These are phyloP conservation scores for Pegea sp. DNA, from an alignment of 23 tunicate genomes.

Conservation along the genomic window DNA sequence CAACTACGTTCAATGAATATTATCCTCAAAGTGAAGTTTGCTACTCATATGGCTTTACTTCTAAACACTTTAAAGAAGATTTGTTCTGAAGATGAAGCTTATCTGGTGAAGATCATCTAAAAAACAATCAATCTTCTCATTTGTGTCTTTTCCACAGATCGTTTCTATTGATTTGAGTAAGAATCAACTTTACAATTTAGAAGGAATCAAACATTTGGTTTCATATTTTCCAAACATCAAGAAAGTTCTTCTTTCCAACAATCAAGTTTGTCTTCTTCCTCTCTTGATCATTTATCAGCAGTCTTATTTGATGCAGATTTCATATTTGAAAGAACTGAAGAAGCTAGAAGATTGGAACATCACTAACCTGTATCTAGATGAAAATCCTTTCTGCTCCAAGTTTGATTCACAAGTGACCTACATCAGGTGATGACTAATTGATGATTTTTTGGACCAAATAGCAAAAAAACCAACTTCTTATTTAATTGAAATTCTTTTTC, in stretches of 20 bases:
- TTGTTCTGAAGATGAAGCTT: conserved; percentile 2
- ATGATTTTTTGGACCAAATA: no score
- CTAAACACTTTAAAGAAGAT: conserved; percentile 5
- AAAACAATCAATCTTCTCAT: not conserved
- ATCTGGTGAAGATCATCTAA: not conserved
- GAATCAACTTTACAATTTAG: conserved; percentile 6
- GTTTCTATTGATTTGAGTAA: conserved; percentile 19
- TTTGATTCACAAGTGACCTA: conserved; percentile 34
- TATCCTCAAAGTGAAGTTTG: conserved; percentile 5
- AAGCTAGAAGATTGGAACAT: conserved; percentile 31
- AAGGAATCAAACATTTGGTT: conserved; percentile 15
- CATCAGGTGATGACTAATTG: conserved; percentile 29
- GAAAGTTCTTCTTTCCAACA: conserved; percentile 7
- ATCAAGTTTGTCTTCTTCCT: conserved; percentile 6
- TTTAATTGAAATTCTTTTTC: conserved; percentile 2
- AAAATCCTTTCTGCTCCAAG: conserved; percentile 37
- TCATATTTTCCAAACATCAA: conserved; percentile 11
- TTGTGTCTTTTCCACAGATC: conserved; percentile 9
- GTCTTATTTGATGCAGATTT: not conserved
- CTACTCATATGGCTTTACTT: conserved; percentile 12
- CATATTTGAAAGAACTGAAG: conserved; percentile 12
- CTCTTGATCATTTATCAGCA: not conserved
- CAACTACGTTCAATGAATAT: conserved; percentile 5
- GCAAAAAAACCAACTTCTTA: no score
- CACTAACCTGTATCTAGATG: conserved; percentile 23